phyloP scores from a whole-genome alignment of 2,888 invertebrate species.

The Mesopsocus fuscifrons region DNA sequence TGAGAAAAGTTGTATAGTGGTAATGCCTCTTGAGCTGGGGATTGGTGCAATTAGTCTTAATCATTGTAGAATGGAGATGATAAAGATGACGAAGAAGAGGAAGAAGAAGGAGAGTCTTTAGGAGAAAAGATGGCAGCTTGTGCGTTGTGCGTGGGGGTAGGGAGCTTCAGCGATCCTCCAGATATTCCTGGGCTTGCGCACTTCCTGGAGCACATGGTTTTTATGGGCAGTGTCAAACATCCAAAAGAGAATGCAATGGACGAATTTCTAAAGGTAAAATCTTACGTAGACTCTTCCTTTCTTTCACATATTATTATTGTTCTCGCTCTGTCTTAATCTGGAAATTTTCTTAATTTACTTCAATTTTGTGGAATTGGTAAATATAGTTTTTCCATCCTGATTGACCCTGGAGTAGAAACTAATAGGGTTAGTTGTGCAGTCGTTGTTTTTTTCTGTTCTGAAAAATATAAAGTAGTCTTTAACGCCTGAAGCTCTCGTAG shows the following conservation, averaged over 20 bases:
- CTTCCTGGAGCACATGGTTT: constrained; percentile 82
- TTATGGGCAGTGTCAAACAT: constrained; percentile 84
- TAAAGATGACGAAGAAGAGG: constrained; percentile 15
- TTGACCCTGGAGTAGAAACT: too few relatives aligned
- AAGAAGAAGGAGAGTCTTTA: constrained; percentile 1
- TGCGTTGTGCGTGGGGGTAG: constrained; percentile 53
- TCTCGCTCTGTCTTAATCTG: neutral
- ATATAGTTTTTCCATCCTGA: constrained; percentile 3
- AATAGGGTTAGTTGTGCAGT: too few relatives aligned
- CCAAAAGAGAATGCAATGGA: constrained; percentile 74
- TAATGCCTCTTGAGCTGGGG: too few relatives aligned
- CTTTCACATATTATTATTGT: neutral
- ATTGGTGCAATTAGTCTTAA: too few relatives aligned
- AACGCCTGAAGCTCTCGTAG: too few relatives aligned
- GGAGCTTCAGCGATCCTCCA: constrained; percentile 58
- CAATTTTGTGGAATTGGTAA: constrained; percentile 4
- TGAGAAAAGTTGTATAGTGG: too few relatives aligned
- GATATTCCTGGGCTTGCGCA: constrained; percentile 65
- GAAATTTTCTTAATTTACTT: neutral
- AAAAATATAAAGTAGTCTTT: too few relatives aligned
- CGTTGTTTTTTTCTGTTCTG: too few relatives aligned
- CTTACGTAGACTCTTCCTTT: neutral
- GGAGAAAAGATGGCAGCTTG: constrained; percentile 40
- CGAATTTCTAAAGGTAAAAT: constrained; percentile 43
- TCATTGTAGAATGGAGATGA: constrained; percentile 9